A percentile compares a stretch with the other conserved stretches of the same genome.
Evolutionary conservation across 2,113 vertebrate genomes (phyloP).

Genomic region (Pontoporia blainvillei): DNA sequence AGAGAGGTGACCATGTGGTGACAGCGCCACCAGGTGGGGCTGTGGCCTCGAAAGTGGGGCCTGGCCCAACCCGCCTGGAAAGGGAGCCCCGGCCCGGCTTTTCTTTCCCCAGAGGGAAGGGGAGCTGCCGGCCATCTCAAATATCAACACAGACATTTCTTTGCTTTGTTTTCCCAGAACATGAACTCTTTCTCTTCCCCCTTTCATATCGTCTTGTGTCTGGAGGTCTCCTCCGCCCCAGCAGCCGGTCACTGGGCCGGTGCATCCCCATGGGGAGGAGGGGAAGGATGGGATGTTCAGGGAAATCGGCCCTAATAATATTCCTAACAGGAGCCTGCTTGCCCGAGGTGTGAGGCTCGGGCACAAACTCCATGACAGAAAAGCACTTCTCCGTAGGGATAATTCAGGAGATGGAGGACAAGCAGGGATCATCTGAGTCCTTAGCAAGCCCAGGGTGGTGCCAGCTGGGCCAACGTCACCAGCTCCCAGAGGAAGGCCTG

Average conservation of each 20-base stretch:
- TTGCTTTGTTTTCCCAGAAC: background rate
- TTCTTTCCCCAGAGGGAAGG: background rate
- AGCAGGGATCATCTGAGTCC: background rate
- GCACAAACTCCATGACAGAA: background rate
- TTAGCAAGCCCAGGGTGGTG: background rate
- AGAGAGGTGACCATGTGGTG: accelerated
- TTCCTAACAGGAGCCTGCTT: background rate
- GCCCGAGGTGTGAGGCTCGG: background rate
- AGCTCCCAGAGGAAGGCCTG: background rate
- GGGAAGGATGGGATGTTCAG: accelerated
- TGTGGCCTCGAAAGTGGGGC: background rate
- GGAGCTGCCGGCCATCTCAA: background rate
- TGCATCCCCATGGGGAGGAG: accelerated
- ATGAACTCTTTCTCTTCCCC: background rate
- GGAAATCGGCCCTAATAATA: accelerated
- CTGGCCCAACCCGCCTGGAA: accelerated
- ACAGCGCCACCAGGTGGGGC: background rate
- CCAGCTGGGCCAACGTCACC: background rate
- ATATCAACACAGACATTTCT: background rate
- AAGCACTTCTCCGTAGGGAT: background rate
- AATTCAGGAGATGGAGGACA: background rate
- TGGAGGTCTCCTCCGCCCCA: background rate
- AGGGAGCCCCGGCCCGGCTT: accelerated
- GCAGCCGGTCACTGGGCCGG: background rate
- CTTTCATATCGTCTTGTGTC: background rate